These are phyloP conservation scores for Amphimallon solstitiale DNA, from an alignment of 2,888 invertebrate species.

Conservation along the genomic window DNA sequence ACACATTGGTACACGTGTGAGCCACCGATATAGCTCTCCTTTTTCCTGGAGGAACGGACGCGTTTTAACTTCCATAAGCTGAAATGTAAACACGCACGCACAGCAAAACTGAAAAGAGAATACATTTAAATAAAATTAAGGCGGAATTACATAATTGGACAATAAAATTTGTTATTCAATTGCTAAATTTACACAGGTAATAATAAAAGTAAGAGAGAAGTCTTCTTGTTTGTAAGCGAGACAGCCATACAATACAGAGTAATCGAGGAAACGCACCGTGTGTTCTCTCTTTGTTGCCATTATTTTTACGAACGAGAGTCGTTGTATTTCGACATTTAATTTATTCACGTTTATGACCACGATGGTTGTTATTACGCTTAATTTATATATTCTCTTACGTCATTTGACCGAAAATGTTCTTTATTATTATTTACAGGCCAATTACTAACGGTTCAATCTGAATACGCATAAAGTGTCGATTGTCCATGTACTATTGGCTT, in stretches of 20 bases:
- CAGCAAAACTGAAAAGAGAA: constrained; percentile 17
- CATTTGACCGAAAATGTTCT: constrained; percentile 31
- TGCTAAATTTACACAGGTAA: constrained; percentile 36
- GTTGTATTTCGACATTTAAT: constrained; percentile 32
- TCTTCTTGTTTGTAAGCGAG: constrained; percentile 21
- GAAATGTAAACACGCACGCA: constrained; percentile 31
- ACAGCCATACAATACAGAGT: neutral
- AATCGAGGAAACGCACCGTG: constrained; percentile 3
- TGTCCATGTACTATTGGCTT: neutral
- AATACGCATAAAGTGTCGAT: constrained; percentile 17
- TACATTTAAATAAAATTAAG: constrained; percentile 37
- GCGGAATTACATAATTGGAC: constrained; percentile 36
- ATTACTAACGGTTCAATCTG: constrained; percentile 24
- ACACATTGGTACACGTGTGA: constrained; percentile 12
- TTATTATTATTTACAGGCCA: constrained; percentile 33
- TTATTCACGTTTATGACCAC: constrained; percentile 37
- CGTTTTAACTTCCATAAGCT: neutral
- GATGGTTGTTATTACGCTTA: constrained; percentile 32
- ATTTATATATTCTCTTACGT: constrained; percentile 38
- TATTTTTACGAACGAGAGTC: constrained; percentile 32
- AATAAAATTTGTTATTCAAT: constrained; percentile 38
- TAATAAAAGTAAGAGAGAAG: constrained; percentile 24
- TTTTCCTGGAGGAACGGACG: neutral
- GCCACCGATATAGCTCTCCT: constrained; percentile 13
- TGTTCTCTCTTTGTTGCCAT: constrained; percentile 28